phyloP scores from a whole-genome alignment of 2,113 vertebrate species.

The Ailurus styani region DNA sequence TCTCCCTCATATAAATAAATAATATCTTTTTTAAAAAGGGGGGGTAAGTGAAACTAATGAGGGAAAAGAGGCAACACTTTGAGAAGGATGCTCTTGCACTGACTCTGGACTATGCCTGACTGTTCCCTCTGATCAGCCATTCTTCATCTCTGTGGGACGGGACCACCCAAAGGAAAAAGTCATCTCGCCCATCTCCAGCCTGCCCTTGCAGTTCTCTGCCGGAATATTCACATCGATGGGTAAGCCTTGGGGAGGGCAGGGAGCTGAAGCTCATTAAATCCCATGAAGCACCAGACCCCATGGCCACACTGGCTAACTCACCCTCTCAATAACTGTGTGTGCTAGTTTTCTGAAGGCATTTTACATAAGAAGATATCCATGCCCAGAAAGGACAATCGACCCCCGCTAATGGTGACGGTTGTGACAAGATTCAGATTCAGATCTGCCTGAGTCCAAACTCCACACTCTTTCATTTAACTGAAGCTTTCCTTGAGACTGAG shows the following conservation, averaged over 20 bases:
- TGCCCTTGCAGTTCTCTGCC: background rate
- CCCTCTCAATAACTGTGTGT: background rate
- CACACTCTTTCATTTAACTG: background rate
- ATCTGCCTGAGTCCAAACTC: background rate
- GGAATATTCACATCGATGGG: fast-evolving
- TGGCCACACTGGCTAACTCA: background rate
- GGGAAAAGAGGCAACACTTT: background rate
- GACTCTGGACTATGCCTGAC: fast-evolving
- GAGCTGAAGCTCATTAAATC: background rate
- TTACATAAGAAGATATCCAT: background rate
- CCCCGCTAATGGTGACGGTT: background rate
- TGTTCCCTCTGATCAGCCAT: background rate
- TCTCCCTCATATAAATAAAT: background rate
- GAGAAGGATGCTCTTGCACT: background rate
- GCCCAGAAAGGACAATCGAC: background rate
- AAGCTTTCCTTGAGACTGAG: background rate
- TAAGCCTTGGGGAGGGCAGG: too few relatives aligned
- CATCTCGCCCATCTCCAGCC: background rate
- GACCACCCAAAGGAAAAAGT: background rate
- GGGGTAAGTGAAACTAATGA: background rate
- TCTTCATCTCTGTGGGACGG: background rate
- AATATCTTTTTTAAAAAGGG: background rate
- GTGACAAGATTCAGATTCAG: background rate
- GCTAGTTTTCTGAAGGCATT: background rate
- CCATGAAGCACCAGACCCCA: background rate